Percentiles rank a stretch among this genome's conserved stretches.
These are phyloP conservation scores for Phyllopteryx taeniolatus DNA, from an alignment of 2,113 vertebrate genomes.

Conservation along the genomic window DNA sequence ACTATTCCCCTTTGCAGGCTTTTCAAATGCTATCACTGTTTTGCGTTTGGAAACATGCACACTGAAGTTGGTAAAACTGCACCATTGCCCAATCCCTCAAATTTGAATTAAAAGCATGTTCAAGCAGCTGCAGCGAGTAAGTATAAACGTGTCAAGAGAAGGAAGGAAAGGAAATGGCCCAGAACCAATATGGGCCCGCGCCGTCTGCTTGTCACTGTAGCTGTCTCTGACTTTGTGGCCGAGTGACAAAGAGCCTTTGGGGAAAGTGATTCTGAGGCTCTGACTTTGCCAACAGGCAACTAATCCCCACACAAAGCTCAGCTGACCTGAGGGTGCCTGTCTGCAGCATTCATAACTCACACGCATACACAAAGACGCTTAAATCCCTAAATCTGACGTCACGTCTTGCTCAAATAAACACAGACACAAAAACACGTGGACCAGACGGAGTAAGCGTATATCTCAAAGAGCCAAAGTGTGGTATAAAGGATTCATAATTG, in stretches of 20 bases:
- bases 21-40: slow-evolving; percentile 1
- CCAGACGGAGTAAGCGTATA: background rate
- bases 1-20: slow-evolving; percentile 9
- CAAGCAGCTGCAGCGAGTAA: slow-evolving; percentile 21
- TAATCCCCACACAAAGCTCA: slow-evolving; percentile 61
- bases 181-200: slow-evolving; percentile 35
- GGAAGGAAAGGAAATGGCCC: slow-evolving; percentile 43
- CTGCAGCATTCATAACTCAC: slow-evolving; percentile 40
- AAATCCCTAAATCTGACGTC: slow-evolving; percentile 30
- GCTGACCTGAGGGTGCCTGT: slow-evolving; percentile 58
- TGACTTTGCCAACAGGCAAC: slow-evolving; percentile 67
- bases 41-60: background rate
- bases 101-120: slow-evolving; percentile 21
- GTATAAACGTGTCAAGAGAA: slow-evolving; percentile 31
- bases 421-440: background rate
- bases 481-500: background rate
- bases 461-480: background rate
- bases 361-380: slow-evolving; percentile 19
- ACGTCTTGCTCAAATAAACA: slow-evolving; percentile 5
- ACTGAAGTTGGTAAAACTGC: background rate
- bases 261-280: slow-evolving; percentile 52
- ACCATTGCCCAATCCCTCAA: slow-evolving; percentile 6
- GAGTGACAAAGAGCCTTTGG: slow-evolving; percentile 57
- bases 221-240: slow-evolving; percentile 48
- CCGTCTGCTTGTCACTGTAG: slow-evolving; percentile 44